phyloP scores from a whole-genome alignment of 2,888 invertebrate species.

The Calliopum simillimum region DNA sequence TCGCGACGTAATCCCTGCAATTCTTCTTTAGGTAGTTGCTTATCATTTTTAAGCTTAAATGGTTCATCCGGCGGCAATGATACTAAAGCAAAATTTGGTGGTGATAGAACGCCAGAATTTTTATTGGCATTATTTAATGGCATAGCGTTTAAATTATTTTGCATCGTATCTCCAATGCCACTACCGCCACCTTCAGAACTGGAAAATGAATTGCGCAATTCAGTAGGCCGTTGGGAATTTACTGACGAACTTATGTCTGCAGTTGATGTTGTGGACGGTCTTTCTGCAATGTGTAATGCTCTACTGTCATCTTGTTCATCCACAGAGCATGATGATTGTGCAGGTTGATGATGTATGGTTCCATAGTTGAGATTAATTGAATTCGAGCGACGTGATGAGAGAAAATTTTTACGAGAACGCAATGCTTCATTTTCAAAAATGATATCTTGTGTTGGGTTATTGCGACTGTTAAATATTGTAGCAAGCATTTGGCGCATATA shows the following conservation, averaged over 20 bases:
- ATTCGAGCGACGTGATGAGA: conserved; percentile 56
- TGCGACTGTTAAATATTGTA: conserved; percentile 57
- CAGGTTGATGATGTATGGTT: conserved; percentile 61
- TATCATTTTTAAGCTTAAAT: conserved; percentile 26
- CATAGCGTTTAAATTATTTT: conserved; percentile 40
- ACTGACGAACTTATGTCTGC: conserved; percentile 42
- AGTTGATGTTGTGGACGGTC: conserved; percentile 43
- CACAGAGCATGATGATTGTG: conserved; percentile 51
- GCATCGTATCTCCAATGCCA: conserved; percentile 22
- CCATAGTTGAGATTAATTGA: conserved; percentile 64
- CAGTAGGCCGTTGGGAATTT: conserved; percentile 44
- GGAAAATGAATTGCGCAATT: conserved; percentile 51
- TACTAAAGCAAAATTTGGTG: conserved; percentile 50
- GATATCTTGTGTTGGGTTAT: conserved; percentile 52
- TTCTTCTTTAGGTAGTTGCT: conserved; percentile 33
- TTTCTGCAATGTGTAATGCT: conserved; percentile 42
- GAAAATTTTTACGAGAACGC: conserved; percentile 56
- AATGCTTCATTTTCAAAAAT: conserved; percentile 63
- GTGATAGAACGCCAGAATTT: conserved; percentile 44
- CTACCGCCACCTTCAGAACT: conserved; percentile 56
- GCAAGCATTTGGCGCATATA: conserved; percentile 64
- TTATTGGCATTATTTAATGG: conserved; percentile 32
- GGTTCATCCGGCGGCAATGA: conserved; percentile 44
- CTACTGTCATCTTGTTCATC: conserved; percentile 57
- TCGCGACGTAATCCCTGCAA: conserved; percentile 61